Base-by-base conservation (phyloP, 2,797 vertebrate species). In the Zenarchopterus dispar region DNA sequence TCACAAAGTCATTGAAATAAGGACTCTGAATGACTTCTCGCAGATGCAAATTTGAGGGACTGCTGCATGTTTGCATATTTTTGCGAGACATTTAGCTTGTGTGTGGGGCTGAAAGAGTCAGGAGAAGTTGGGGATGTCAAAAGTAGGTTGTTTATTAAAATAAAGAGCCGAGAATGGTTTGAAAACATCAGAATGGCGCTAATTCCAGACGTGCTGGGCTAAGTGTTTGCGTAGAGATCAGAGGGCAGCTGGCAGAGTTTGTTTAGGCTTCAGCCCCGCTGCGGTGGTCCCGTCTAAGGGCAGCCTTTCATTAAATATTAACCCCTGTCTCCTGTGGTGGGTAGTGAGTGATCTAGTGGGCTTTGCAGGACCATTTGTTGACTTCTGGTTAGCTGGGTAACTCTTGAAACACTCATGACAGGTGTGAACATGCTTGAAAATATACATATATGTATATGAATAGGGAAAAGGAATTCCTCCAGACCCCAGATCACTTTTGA, bases 211-310 rank as follows among this genome's bases (percentile, higher is more conserved):
- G 63, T 33, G 75, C 70, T 85, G 11, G 47, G 46, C 62, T 64
- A 62, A 52, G 62, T 86, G 62, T 90, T 91, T 90, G 81, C 84
- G 59, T 71, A 81, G 69, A 81, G 87, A 88, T 85, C 84, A 82
- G 11, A 84, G 88, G 80, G 79, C 84, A 84, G 80, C 82, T 84
- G 87, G 69, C 65, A 74, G 53, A 70, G 75, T 84, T 90, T 93
- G 85, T 89, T 92, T 89, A 89, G 85, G 73, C 83, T 85, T 59
- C 62, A 50, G 33, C 62, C 62, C 57, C 63, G 56, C 86, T 54
- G 76, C 41, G 71, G 85, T 85, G 75, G 84, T 91, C 87, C 75
- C 8, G 19, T 75, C 77, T 70, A 76, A 87, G 81, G 76, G 60
- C 78, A 56, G 66, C 62, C 53, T 78, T 82, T 90, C 67, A 82